Evolutionary conservation across 2,797 vertebrate genomes (phyloP), one percentile per base, ranked within the genome.

Genomic region (Rhinella marina): DNA sequence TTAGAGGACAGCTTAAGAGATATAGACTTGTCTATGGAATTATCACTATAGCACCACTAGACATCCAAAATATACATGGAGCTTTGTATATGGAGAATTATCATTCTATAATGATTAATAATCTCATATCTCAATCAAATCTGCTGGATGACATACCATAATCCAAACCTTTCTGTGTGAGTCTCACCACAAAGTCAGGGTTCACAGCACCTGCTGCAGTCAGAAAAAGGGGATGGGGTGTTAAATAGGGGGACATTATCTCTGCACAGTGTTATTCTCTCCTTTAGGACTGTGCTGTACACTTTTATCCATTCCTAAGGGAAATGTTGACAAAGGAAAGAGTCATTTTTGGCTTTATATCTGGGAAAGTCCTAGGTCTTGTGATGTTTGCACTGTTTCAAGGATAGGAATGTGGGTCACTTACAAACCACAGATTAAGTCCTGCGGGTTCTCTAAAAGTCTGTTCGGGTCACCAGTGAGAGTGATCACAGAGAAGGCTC

Each of bases 81-180:
- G 57, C 57, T 14, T 16, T 59, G 57, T 5, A 16, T 59, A 17
- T 14, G 19, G 14, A 59, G 52, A 14, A 59, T 59, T 16, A 59
- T 5, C 13, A 59, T 59, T 59, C 57, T 5, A 59, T 59, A 59
- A 4, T 16, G 57, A 59, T 59, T 59, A 59, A 14, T 14, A 17
- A 10, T 54, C 52, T 54, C 52, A 54, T 54, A 54, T 54, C 13
- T 16, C 57, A 59, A 17, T 17, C 16, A 16, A 59, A 62, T 62
- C 59, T 62, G 59, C 57, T 59, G 10, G 52, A 72, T 19, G 9
- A 91, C 94, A 90, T 93, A 95, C 94, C 94, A 0, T 93, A 95
- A 87, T 95, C 92, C 91, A 95, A 87, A 75, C 94, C 94, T 10
- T 92, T 85, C 91, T 93, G 91, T 9, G 93, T 93, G 91, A 95